Conservation (phyloP, 2,888 invertebrate species). For the Yponomeuta sedellus region DNA sequence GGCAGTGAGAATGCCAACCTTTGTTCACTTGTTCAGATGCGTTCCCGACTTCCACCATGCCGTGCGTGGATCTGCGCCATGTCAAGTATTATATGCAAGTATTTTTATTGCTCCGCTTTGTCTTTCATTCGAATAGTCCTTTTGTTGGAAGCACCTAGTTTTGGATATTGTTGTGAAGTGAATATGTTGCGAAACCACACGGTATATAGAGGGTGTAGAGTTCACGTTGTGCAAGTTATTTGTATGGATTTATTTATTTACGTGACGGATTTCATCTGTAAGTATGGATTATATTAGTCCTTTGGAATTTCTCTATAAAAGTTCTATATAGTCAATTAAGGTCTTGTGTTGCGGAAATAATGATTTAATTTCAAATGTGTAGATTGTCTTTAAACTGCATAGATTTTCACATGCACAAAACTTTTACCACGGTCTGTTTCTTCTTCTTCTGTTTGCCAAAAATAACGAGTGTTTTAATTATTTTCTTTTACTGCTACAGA, state of each 20-base stretch:
- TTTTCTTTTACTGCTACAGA: no score
- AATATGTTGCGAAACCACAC: background rate
- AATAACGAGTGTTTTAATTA: no score
- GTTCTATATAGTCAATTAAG: no score
- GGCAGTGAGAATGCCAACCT: constrained; percentile 12
- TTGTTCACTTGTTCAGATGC: constrained; percentile 16
- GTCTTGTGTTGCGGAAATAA: no score
- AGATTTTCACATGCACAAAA: no score
- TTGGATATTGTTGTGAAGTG: background rate
- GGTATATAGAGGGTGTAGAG: background rate
- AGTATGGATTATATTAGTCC: background rate
- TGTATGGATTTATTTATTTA: background rate
- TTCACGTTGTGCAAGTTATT: background rate
- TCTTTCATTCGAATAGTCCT: constrained; percentile 3
- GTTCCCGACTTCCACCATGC: constrained; percentile 40
- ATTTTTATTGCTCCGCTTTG: constrained; percentile 28
- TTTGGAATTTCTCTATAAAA: no score
- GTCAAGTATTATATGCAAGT: constrained; percentile 68
- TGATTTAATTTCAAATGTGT: no score
- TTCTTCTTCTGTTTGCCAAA: no score
- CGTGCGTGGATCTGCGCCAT: constrained; percentile 54
- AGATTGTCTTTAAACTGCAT: no score
- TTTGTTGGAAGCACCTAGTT: background rate
- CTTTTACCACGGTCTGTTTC: no score
- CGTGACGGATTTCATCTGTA: background rate